phyloP scores from a whole-genome alignment of 2,797 vertebrate genomes.

The Sparidentex hasta region DNA sequence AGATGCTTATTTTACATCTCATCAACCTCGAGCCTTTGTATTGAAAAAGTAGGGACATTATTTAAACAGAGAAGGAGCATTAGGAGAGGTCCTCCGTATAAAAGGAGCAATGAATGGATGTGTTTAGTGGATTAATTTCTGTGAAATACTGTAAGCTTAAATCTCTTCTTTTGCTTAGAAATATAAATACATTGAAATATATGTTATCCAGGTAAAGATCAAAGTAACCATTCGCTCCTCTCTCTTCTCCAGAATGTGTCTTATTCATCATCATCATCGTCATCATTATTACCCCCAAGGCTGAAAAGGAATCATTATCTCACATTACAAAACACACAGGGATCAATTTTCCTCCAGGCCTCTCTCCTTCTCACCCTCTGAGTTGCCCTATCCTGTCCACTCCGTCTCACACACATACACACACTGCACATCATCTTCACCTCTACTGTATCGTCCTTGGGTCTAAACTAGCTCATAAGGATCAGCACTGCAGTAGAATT shows the following conservation, averaged over 20 bases:
- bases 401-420: constrained; percentile 13
- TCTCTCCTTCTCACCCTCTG: constrained; percentile 25
- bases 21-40: constrained; percentile 33
- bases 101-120: constrained; percentile 33
- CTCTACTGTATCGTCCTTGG: constrained; percentile 79
- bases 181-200: neutral
- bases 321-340: constrained; percentile 61
- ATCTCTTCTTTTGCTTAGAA: neutral
- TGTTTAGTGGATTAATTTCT: constrained; percentile 34
- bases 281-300: neutral
- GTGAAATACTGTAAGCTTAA: neutral
- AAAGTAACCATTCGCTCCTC: neutral
- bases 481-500: constrained; percentile 80
- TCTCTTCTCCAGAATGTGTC: neutral
- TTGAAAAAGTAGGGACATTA: constrained; percentile 24
- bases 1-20: constrained; percentile 38
- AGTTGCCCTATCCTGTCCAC: constrained; percentile 46
- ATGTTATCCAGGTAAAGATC: constrained; percentile 6
- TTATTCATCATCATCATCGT: constrained; percentile 9
- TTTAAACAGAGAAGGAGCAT: constrained; percentile 32
- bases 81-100: neutral
- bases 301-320: constrained; percentile 57
- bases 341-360: constrained; percentile 61
- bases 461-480: constrained; percentile 76
- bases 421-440: constrained; percentile 67